phyloP scores from a whole-genome alignment of 2,797 vertebrate genomes.

The Ataeniobius toweri region DNA sequence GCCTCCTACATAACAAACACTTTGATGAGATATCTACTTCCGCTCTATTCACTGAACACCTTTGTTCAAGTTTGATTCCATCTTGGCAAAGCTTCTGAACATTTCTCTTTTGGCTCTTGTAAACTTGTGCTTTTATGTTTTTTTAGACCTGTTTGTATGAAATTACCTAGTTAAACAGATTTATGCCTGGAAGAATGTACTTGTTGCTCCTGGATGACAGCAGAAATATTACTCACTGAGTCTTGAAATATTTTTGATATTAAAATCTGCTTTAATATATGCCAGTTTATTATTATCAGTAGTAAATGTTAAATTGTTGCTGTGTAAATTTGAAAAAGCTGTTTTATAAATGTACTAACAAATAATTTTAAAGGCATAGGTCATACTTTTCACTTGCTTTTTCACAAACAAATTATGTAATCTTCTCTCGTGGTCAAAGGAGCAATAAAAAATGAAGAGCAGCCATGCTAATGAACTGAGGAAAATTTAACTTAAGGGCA shows the following conservation, averaged over 20 bases:
- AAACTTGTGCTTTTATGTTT: neutral
- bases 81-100: neutral
- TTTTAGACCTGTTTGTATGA: neutral
- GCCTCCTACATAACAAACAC: slow-evolving; percentile 53
- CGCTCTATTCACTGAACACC: slow-evolving; percentile 11
- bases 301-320: neutral
- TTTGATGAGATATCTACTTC: slow-evolving; percentile 40
- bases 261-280: neutral
- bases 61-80: slow-evolving; percentile 19
- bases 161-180: neutral
- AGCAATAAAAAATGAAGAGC: neutral
- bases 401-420: neutral
- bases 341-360: neutral
- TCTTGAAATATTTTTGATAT: neutral
- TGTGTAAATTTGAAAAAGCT: neutral
- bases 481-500: neutral
- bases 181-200: neutral
- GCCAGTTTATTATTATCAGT: neutral
- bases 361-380: neutral
- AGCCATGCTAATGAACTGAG: neutral
- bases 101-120: neutral
- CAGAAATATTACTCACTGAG: no score
- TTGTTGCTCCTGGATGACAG: no score
- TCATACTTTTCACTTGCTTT: neutral
- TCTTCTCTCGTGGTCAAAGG: neutral